Evolutionary conservation across 2,888 invertebrate genomes (phyloP).

Genomic region (Lochmaea capreae): DNA sequence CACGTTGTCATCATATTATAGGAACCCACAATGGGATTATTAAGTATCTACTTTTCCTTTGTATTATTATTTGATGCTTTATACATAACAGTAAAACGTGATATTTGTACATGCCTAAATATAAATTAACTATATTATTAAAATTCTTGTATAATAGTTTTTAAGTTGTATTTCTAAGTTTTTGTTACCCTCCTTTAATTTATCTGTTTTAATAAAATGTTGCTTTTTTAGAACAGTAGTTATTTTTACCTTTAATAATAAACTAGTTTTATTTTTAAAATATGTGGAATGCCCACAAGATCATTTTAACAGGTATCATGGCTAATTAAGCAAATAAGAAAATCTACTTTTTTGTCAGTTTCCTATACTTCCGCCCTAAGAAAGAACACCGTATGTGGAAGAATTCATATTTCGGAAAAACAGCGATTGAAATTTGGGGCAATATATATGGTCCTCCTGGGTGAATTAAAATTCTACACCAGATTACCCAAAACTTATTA

Average conservation of each 20-base stretch:
- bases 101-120: conserved; percentile 39
- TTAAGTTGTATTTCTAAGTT: conserved; percentile 32
- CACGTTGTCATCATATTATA: not conserved
- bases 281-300: too few species aligned
- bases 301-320: too few species aligned
- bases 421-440: too few species aligned
- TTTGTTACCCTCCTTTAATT: conserved; percentile 41
- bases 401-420: too few species aligned
- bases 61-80: conserved; percentile 5
- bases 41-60: not conserved
- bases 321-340: too few species aligned
- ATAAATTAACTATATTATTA: conserved; percentile 38
- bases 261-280: too few species aligned
- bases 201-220: conserved; percentile 45
- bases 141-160: conserved; percentile 37
- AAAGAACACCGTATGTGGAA: too few species aligned
- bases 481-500: too few species aligned
- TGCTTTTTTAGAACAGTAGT: conserved; percentile 40
- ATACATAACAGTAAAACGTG: conserved; percentile 32
- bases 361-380: too few species aligned
- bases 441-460: too few species aligned
- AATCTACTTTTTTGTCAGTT: too few species aligned
- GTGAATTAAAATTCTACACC: too few species aligned
- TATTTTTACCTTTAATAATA: not conserved
- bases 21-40: not conserved